phyloP scores from a whole-genome alignment of 2,797 vertebrate genomes.

The Neostethus bicornis region DNA sequence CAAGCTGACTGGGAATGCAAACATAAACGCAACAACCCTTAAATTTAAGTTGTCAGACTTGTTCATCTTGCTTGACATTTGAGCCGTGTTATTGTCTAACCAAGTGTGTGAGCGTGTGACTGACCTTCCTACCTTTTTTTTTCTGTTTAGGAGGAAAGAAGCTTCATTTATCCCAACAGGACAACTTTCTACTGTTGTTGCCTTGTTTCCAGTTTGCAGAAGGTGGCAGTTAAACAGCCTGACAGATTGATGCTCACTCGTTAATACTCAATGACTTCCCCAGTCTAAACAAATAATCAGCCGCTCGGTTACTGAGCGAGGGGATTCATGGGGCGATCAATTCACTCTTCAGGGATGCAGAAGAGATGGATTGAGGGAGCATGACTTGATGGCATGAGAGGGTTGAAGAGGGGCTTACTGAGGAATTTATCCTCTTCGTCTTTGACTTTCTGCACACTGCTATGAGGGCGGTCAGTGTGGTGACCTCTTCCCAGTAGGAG shows the following conservation, averaged over 20 bases:
- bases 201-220: slow-evolving; percentile 24
- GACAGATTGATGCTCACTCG: slow-evolving; percentile 56
- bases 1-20: slow-evolving; percentile 8
- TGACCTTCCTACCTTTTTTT: neutral
- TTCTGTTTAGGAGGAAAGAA: slow-evolving; percentile 6
- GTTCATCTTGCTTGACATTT: slow-evolving; percentile 3
- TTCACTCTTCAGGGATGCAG: slow-evolving; percentile 40
- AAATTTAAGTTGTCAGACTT: slow-evolving; percentile 8
- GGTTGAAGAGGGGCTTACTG: slow-evolving; percentile 68
- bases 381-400: slow-evolving; percentile 68
- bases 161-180: neutral
- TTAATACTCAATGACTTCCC: slow-evolving; percentile 72
- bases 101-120: neutral
- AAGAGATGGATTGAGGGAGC: slow-evolving; percentile 45
- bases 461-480: slow-evolving; percentile 84
- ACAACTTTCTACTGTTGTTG: slow-evolving; percentile 16
- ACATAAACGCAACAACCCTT: slow-evolving; percentile 8
- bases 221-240: slow-evolving; percentile 25
- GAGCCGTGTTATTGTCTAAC: neutral
- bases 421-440: slow-evolving; percentile 80
- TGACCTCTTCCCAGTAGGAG: slow-evolving; percentile 71
- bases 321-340: slow-evolving; percentile 50
- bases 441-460: slow-evolving; percentile 76
- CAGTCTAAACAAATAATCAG: slow-evolving; percentile 88
- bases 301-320: slow-evolving; percentile 55